Evolutionary conservation across 2,888 invertebrate species (phyloP), one percentile per base, ranked within the genome.

Genomic region (Clepsis dumicolana): DNA sequence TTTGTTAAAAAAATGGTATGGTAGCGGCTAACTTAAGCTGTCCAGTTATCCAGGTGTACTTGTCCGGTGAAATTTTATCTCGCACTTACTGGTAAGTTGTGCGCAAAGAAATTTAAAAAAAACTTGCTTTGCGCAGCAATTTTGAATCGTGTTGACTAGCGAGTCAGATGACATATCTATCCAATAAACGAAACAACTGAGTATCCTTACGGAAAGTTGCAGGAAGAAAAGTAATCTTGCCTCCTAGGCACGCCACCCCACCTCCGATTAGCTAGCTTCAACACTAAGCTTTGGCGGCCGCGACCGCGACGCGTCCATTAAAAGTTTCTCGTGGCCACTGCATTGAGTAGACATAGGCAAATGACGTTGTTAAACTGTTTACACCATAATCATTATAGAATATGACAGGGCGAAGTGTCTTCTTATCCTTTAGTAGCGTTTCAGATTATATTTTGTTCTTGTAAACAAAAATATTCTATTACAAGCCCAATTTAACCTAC

Each of bases 231-330:
- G 35, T 12, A 35, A 14, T 35, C 14, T 35, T 0, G 14, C 35
- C 14, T 14, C 14, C n/a, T n/a, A n/a, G n/a, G n/a, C n/a, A n/a
- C n/a, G n/a, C n/a, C n/a, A n/a, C n/a, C n/a, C n/a, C n/a, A n/a
- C n/a, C n/a, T n/a, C n/a, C n/a, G n/a, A n/a, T n/a, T n/a, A n/a
- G n/a, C n/a, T n/a, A 14, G 35, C 4, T 35, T 14, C 10, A 35
- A 35, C 14, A 35, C 3, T 29, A 29, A n/a, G 29, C 72, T 73
- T 71, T 77, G 74, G 80, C 79, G 72, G 76, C 80, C 80, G 78
- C 80, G 79, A 77, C 80, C 80, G 78, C 80, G 79, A 77, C 81
- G 81, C 78, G 74, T 80, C 83, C 85, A 86, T 88, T 88, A 86
- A 87, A 88, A 88, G 81, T 86, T 88, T 71, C 64, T 71, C 61